Base-by-base conservation (phyloP, 2,797 vertebrate species). In the Columba guinea region DNA sequence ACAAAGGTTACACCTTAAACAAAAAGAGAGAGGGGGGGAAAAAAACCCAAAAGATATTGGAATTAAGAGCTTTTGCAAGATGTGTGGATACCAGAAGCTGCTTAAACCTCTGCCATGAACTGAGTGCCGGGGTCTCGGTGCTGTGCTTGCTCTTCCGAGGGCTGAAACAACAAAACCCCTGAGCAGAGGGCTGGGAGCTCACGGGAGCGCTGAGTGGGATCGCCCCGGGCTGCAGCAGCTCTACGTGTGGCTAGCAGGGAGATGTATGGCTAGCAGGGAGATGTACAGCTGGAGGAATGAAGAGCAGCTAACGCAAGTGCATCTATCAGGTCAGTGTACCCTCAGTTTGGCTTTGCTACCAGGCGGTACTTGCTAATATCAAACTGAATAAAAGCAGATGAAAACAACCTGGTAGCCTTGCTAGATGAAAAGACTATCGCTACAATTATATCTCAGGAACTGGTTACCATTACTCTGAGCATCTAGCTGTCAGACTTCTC, bases 271-370 rank as follows among this genome's bases (percentile, higher is more conserved):
- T 13, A 39, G 39, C 39, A 14, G 39, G 39, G 39, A 39, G 12
- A 2, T 0, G 4, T 8, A 11, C 2, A 19, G 19, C 28, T 75
- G 18, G 11, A 62, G 7, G 12, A 55, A 32, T 1, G 9, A 46
- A 46, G 44, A 79, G 27, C 19, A 77, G 17, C 37, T 34, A 35
- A 56, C 7, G 53, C 51, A 77, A 86, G 28, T 2, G 7, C 37
- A 28, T 49, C 32, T n/a, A 22, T 15, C 23, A 32, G 26, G 46
- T 48, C 51, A 81, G 35, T 20, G 23, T 2, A 77, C 37, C 39
- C 28, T 17, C 44, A 19, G 18, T 35, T 15, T 24, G 18, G 23
- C 39, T 76, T 64, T 2, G 0, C 49, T 23, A 15, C 13, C 34
- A 0, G 0, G 73, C 39, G 32, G 44, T 11, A 59, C 18, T 15